These are phyloP conservation scores for Oryzias sinensis DNA, from an alignment of 2,797 vertebrate genomes.

Conservation along the genomic window DNA sequence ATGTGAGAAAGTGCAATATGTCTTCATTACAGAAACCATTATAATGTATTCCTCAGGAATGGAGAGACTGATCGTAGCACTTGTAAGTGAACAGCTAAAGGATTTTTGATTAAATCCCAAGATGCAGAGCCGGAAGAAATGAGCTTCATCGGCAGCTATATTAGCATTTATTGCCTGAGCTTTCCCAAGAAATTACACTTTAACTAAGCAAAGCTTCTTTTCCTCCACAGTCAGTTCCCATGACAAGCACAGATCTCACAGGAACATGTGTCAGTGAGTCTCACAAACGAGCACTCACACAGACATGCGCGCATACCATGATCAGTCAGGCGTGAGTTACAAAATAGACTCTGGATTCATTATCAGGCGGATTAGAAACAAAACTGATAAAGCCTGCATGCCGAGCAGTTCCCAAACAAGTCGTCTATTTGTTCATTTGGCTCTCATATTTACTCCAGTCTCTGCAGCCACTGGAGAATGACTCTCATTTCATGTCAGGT, in stretches of 20 bases:
- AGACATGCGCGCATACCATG: constrained; percentile 7
- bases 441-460: constrained; percentile 50
- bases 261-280: constrained; percentile 27
- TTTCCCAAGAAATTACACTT: constrained; percentile 43
- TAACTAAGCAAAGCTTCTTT: constrained; percentile 44
- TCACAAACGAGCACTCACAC: constrained; percentile 9
- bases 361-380: constrained; percentile 59
- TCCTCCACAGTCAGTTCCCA: constrained; percentile 26
- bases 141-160: constrained; percentile 44
- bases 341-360: constrained; percentile 57
- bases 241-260: constrained; percentile 13
- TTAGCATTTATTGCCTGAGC: constrained; percentile 53
- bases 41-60: constrained; percentile 47
- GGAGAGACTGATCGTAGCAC: constrained; percentile 28
- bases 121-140: constrained; percentile 40
- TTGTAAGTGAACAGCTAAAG: constrained; percentile 37
- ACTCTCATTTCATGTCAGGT: constrained; percentile 61
- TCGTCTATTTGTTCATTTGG: constrained; percentile 58
- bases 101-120: constrained; percentile 63
- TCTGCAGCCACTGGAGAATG: constrained; percentile 30
- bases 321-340: constrained; percentile 41
- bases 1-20: constrained; percentile 47
- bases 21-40: constrained; percentile 66
- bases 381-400: constrained; percentile 53
- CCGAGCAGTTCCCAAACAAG: constrained; percentile 56